Base-by-base conservation (phyloP, 1,140 invertebrate genomes). In the Drosophila truncata region DNA sequence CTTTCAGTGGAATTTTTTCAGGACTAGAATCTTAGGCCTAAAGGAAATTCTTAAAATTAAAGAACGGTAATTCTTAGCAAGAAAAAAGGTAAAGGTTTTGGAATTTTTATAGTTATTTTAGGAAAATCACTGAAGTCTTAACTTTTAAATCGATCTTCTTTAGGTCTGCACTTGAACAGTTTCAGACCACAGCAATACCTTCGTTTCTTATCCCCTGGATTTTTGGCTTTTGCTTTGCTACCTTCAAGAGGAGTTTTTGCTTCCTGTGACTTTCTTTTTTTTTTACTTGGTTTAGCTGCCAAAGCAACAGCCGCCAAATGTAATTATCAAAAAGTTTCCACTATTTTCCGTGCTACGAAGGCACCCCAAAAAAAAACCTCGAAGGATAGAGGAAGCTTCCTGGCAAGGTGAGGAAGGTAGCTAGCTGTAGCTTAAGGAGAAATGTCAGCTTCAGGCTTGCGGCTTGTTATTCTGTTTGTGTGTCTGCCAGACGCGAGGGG, bases 251-350 rank as follows among this genome's bases (percentile, higher is more conserved):
- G 7, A 57, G 29, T 25, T 52, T 10, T 29, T 41, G 27, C 20
- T 35, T 1, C 16, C 64, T 49, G 13, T 7, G 14, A 25, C 10
- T 33, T 33, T 33, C 13, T 11, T 11, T 33, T 23, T 54, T 58
- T 33, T 57, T 23, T 71, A 13, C 37, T 79, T 78, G 47, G 59
- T 54, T 79, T 55, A 71, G 77, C 82, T 82, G 78, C 67, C 63
- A 82, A 67, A 81, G 80, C 66, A 71, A 77, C 79, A 62, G 80
- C 73, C 79, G 79, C 79, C 76, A 87, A 87, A 87, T 87, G 84
- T 90, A 90, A 87, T 87, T 87, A 87, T 90, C 78, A 69, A 90
- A 87, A 87, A 87, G 85, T 87, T 90, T 90, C 71, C 64, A 80
- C 84, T 84, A 84, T 80, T 87, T 88, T 78, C 50, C 71, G 27